Base-by-base conservation (phyloP, 2,113 vertebrate genomes). In the Actenoides hombroni region DNA sequence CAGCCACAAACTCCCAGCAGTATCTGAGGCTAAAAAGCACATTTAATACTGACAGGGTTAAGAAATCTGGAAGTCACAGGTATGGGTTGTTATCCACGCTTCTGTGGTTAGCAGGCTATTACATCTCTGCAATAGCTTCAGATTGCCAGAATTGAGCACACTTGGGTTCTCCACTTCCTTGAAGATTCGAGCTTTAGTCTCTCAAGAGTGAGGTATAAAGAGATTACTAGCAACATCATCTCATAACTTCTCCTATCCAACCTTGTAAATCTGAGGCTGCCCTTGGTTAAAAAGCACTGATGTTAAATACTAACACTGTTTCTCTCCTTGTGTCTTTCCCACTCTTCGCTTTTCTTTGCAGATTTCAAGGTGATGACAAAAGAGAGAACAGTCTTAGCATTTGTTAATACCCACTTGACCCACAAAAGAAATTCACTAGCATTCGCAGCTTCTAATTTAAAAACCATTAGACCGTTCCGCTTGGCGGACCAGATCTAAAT, bases 401-500 rank as follows among this genome's bases (percentile, higher is more conserved):
- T 98, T 98, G 98, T 98, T 98, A 98, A 98, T 98, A 98, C 98
- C 98, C 98, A 98, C 97, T 97, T 98, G 98, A 99, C 98, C 98
- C 98, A 98, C 98, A 97, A 98, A 97, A 97, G 97, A 97, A 98
- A 98, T 96, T 97, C 97, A 92, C 97, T 88, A 97, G 96, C 95
- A 97, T 98, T 98, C 71, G n/a, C 94, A 97, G 98, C 97, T 98
- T 97, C 98, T 99, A 97, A 99, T 99, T 98, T 98, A 98, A 98
- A 98, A 99, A 98, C 98, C 98, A 99, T 99, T 99, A 99, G 98
- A 98, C 98, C 97, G 98, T 99, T 99, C 98, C 98, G 98, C 99
- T 99, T 98, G 98, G 98, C 97, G 97, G 98, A 99, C 98, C 98
- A 98, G 97, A 98, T 99, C 99, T 98, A 98, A 99, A 99, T 99